These are phyloP conservation scores for Halocynthia roretzi DNA, from an alignment of 23 tunicate genomes.

Conservation along the genomic window DNA sequence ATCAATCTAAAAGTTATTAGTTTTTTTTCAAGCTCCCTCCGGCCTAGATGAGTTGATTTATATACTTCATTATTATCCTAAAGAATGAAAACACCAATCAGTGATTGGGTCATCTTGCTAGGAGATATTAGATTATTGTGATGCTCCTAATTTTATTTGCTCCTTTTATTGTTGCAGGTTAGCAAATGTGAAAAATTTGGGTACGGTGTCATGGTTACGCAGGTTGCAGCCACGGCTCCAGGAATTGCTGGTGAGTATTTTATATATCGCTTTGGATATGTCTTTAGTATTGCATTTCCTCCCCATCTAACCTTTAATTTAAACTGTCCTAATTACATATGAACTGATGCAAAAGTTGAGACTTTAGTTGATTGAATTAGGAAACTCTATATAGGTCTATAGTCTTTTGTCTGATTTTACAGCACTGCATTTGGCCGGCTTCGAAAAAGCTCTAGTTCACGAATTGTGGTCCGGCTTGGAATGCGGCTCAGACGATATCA, in stretches of 20 bases:
- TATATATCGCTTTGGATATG: neutral
- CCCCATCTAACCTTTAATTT: neutral
- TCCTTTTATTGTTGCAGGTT: slow-evolving; percentile 36
- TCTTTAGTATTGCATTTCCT: neutral
- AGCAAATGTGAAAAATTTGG: slow-evolving; percentile 98
- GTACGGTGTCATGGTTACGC: slow-evolving; percentile 93
- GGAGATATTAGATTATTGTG: neutral
- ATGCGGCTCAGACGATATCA: slow-evolving; percentile 61
- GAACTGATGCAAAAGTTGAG: neutral
- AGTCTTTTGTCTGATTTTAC: slow-evolving; percentile 7
- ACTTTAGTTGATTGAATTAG: neutral
- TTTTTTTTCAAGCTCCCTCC: too few species aligned
- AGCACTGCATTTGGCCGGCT: slow-evolving; percentile 80
- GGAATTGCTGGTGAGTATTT: slow-evolving; percentile 63
- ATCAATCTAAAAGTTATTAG: too few species aligned
- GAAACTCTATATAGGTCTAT: neutral
- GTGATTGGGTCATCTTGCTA: neutral
- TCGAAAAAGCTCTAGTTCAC: slow-evolving; percentile 35
- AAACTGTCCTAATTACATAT: neutral
- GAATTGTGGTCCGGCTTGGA: slow-evolving; percentile 75
- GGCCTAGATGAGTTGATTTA: neutral
- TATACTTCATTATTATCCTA: neutral
- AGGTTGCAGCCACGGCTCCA: slow-evolving; percentile 80
- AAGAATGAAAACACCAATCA: neutral
- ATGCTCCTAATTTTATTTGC: neutral